These are phyloP conservation scores for Idaea dimidiata DNA, from an alignment of 2,888 invertebrate species.

Conservation along the genomic window DNA sequence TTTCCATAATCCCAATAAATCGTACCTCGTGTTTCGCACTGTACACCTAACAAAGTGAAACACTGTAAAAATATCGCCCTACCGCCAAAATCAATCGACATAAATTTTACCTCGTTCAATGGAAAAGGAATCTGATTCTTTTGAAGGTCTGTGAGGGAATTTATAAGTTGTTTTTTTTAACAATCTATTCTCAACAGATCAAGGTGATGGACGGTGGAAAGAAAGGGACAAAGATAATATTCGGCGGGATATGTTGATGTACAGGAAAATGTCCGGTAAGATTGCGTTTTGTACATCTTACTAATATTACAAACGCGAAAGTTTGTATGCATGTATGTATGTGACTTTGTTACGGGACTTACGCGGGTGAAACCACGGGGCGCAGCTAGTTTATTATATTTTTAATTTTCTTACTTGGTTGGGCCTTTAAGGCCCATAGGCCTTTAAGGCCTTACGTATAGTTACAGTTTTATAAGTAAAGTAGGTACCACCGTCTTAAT, in stretches of 20 bases:
- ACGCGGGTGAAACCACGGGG: too few species aligned
- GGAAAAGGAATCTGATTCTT: constrained; percentile 42
- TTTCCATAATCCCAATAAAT: constrained; percentile 25
- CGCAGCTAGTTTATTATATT: too few species aligned
- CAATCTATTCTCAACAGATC: constrained; percentile 50
- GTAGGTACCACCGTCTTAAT: too few species aligned
- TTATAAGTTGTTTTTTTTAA: constrained; percentile 23
- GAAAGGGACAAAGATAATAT: constrained; percentile 55
- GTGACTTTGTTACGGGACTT: too few species aligned
- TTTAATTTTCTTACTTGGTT: too few species aligned
- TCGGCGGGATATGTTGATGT: constrained; percentile 55
- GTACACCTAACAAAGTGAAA: constrained; percentile 15
- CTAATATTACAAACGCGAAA: too few species aligned
- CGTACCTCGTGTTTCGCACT: constrained; percentile 10
- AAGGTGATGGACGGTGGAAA: constrained; percentile 69
- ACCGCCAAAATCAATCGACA: constrained; percentile 41
- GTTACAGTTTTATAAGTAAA: too few species aligned
- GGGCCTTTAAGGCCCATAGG: too few species aligned
- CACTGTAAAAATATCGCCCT: constrained; percentile 33
- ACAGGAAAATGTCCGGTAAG: constrained; percentile 63
- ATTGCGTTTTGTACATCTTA: background rate
- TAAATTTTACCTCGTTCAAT: constrained; percentile 36
- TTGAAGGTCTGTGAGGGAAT: constrained; percentile 27
- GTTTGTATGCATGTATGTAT: too few species aligned
- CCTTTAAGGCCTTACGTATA: too few species aligned